Conservation (phyloP, 2,797 vertebrate genomes). For the Gastrophryne carolinensis region DNA sequence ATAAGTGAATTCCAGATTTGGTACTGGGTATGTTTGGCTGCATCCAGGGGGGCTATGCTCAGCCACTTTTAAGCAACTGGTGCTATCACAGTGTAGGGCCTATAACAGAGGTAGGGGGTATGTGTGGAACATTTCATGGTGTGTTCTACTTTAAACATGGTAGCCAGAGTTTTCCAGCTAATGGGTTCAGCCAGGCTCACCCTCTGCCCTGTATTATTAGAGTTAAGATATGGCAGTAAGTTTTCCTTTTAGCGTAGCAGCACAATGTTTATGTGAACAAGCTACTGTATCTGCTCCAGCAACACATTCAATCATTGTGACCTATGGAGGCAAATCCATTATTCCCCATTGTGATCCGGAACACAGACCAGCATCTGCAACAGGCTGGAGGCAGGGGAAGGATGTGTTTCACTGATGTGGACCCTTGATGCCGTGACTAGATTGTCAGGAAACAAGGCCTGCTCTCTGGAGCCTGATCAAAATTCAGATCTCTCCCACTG, state of each 20-base stretch:
- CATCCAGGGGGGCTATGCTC: too few relatives aligned
- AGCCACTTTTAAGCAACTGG: too few relatives aligned
- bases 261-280: constrained; percentile 12
- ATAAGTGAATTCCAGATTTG: too few relatives aligned
- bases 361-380: constrained; percentile 25
- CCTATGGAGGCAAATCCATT: constrained; percentile 31
- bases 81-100: too few relatives aligned
- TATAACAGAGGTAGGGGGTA: too few relatives aligned
- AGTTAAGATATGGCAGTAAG: too few relatives aligned
- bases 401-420: background rate
- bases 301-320: constrained; percentile 9
- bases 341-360: constrained; percentile 21
- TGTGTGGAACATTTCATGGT: too few relatives aligned
- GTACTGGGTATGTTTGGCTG: too few relatives aligned
- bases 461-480: constrained; percentile 10
- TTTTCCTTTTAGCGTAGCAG: background rate
- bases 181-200: too few relatives aligned
- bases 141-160: too few relatives aligned
- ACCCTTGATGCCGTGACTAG: background rate
- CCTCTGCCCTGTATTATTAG: too few relatives aligned
- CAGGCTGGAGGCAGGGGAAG: constrained; percentile 18
- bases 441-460: background rate
- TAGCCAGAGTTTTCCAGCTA: too few relatives aligned
- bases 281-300: background rate
- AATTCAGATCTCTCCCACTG: constrained; percentile 34